phyloP scores from a whole-genome alignment of 2,797 vertebrate species.

The Spea hammondii region DNA sequence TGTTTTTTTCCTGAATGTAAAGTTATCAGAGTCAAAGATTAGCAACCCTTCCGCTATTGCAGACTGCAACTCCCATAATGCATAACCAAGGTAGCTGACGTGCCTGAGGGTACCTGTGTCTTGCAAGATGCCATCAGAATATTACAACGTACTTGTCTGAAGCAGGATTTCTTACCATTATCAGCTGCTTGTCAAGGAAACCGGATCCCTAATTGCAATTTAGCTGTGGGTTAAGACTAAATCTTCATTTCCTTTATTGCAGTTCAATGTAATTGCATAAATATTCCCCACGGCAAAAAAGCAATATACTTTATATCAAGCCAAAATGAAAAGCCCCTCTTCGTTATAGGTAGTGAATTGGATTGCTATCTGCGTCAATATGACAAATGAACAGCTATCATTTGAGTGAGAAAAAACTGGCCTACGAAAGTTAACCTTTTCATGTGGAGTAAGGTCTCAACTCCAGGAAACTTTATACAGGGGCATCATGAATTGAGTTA shows the following conservation, averaged over 20 bases:
- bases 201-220: conserved; percentile 47
- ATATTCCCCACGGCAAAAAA: conserved; percentile 52
- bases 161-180: conserved; percentile 1
- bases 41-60: not conserved
- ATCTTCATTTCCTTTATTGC: conserved; percentile 53
- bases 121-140: not conserved
- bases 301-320: conserved; percentile 53
- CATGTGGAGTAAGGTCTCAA: not conserved
- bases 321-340: conserved; percentile 51
- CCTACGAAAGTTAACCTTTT: conserved; percentile 19
- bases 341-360: conserved; percentile 49
- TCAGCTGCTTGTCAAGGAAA: conserved; percentile 34
- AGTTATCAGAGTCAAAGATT: not conserved
- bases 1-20: not conserved
- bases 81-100: not conserved
- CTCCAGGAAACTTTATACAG: no score
- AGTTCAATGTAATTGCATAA: conserved; percentile 50
- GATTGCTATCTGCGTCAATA: conserved; percentile 37
- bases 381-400: conserved; percentile 35
- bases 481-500: no score
- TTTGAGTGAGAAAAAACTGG: conserved; percentile 5
- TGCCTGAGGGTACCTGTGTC: not conserved
- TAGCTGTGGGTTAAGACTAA: conserved; percentile 48
- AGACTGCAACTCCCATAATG: not conserved
- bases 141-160: not conserved